These are phyloP conservation scores for Cyphomyrus plagiostoma DNA, from an alignment of 2,113 vertebrate species.

Conservation along the genomic window DNA sequence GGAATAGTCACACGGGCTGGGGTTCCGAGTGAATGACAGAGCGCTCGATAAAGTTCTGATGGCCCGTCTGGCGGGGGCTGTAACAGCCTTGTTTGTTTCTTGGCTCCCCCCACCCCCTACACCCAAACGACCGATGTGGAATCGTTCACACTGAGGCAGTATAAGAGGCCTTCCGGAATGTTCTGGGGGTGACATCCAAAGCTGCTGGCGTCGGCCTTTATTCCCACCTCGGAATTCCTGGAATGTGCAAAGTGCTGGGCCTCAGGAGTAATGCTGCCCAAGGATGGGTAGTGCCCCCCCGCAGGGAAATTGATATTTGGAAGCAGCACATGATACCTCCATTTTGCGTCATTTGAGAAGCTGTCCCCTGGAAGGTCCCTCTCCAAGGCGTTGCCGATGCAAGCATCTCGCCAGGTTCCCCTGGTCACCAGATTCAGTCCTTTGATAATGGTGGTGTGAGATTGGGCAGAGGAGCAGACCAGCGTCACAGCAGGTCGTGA, in stretches of 20 bases:
- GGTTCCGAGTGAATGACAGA: slow-evolving; percentile 43
- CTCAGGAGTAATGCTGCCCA: neutral
- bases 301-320: neutral
- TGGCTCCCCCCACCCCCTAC: slow-evolving; percentile 31
- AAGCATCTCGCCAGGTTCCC: neutral
- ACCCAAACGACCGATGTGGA: slow-evolving; percentile 44
- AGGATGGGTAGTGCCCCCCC: neutral
- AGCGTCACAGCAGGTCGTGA: neutral
- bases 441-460: neutral
- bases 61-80: slow-evolving; percentile 39
- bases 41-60: slow-evolving; percentile 51
- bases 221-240: neutral
- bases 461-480: neutral
- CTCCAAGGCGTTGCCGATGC: neutral
- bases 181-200: neutral
- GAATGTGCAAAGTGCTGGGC: neutral
- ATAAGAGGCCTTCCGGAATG: neutral
- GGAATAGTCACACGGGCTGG: slow-evolving; percentile 49
- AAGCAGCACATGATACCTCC: neutral
- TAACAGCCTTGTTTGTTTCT: slow-evolving; percentile 43
- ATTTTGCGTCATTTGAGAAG: neutral
- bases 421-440: neutral
- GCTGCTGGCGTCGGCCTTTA: neutral
- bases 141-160: slow-evolving; percentile 37
- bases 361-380: neutral